Conservation (phyloP, 2,113 vertebrate genomes). For the Nothobranchius kuhntae region DNA sequence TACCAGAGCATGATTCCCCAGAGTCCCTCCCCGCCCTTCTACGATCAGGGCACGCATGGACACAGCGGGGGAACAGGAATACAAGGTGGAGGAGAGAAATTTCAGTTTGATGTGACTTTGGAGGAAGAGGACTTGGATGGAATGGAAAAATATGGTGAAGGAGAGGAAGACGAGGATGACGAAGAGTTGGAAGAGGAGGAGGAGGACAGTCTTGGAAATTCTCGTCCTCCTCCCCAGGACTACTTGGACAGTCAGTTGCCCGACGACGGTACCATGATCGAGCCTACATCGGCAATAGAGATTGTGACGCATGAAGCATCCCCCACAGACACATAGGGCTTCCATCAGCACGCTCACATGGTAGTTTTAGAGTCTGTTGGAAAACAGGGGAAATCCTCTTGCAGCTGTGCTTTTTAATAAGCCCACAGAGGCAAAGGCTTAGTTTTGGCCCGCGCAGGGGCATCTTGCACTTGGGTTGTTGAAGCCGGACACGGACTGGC, state of each 20-base stretch:
- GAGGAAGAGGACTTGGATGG: slow-evolving; percentile 95
- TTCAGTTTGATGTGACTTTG: slow-evolving; percentile 96
- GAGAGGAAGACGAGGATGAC: slow-evolving; percentile 88
- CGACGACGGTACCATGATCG: slow-evolving; percentile 66
- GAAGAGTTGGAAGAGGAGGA: slow-evolving; percentile 82
- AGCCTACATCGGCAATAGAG: slow-evolving; percentile 80
- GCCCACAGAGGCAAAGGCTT: slow-evolving; percentile 74
- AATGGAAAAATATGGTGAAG: slow-evolving; percentile 85
- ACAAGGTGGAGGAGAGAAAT: slow-evolving; percentile 88
- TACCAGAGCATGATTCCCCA: slow-evolving; percentile 99
- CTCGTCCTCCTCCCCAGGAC: slow-evolving; percentile 65
- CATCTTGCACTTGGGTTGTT: slow-evolving; percentile 87
- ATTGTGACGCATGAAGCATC: slow-evolving; percentile 89
- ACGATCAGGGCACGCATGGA: slow-evolving; percentile 87
- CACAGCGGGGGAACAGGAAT: slow-evolving; percentile 79
- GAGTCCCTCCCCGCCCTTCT: slow-evolving; percentile 94
- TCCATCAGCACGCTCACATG: slow-evolving; percentile 28
- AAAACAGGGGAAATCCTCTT: slow-evolving; percentile 79
- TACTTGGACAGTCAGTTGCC: slow-evolving; percentile 60
- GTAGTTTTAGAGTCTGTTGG: slow-evolving; percentile 64
- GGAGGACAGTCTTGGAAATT: slow-evolving; percentile 73
- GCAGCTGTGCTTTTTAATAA: slow-evolving; percentile 79
- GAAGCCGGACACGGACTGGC: slow-evolving; percentile 82
- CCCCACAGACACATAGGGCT: slow-evolving; percentile 90
- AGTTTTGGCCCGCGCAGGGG: slow-evolving; percentile 75